These are phyloP conservation scores for Leucania comma DNA, from an alignment of 2,888 invertebrate genomes.

Conservation along the genomic window DNA sequence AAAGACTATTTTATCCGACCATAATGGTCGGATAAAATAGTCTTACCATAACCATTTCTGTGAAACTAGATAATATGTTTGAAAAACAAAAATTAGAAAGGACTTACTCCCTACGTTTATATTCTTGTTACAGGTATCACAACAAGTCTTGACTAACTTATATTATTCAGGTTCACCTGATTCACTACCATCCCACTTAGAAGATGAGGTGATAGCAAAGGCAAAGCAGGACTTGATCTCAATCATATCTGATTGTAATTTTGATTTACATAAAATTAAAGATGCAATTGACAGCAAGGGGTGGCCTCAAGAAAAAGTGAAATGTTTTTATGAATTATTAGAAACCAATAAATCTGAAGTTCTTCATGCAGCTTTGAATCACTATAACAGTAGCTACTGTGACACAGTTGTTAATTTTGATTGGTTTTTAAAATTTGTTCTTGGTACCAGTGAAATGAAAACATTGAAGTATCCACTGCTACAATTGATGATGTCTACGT, in stretches of 20 bases:
- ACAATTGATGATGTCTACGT: conserved; percentile 74
- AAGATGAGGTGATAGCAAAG: conserved; percentile 48
- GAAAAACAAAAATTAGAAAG: neutral
- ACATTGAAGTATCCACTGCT: conserved; percentile 77
- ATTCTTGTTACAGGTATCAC: conserved; percentile 68
- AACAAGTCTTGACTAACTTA: conserved; percentile 70
- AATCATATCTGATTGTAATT: conserved; percentile 69
- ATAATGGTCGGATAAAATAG: no score
- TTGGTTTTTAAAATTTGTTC: conserved; percentile 79
- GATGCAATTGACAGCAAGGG: conserved; percentile 62
- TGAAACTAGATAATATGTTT: neutral
- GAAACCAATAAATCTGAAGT: conserved; percentile 70
- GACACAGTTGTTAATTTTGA: conserved; percentile 75
- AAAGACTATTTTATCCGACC: no score
- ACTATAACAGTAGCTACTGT: conserved; percentile 74
- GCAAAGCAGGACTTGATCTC: conserved; percentile 73
- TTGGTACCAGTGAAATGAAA: conserved; percentile 81
- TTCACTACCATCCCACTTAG: conserved; percentile 30
- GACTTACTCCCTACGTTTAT: neutral
- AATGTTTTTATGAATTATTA: conserved; percentile 64
- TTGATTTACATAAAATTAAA: conserved; percentile 66
- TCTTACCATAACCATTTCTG: no score
- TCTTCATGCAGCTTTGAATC: conserved; percentile 70
- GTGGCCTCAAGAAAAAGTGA: conserved; percentile 69
- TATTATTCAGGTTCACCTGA: conserved; percentile 53